These are phyloP conservation scores for Phytoseiulus persimilis DNA, from an alignment of 2,888 invertebrate genomes.

Conservation along the genomic window DNA sequence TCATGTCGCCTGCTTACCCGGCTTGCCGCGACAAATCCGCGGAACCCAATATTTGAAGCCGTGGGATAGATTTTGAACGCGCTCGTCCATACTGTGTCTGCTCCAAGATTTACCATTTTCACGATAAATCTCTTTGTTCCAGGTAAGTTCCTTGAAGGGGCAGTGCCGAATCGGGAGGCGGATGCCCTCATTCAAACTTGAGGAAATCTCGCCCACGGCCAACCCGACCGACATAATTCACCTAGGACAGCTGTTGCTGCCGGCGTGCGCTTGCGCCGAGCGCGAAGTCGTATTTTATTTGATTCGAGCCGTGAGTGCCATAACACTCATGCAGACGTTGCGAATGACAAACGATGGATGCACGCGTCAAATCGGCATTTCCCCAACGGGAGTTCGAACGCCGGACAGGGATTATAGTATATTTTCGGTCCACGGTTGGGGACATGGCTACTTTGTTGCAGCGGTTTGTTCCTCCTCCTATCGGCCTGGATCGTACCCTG, in stretches of 20 bases:
- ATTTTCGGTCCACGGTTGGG: neutral
- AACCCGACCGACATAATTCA: neutral
- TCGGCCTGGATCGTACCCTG: neutral
- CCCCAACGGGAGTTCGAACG: neutral
- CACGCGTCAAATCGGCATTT: neutral
- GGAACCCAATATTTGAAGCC: neutral
- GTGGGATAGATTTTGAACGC: neutral
- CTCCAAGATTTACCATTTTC: neutral
- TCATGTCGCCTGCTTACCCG: neutral
- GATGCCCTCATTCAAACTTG: neutral
- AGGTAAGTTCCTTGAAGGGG: neutral
- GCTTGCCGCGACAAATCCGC: neutral
- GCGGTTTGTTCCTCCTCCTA: neutral
- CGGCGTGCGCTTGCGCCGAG: neutral
- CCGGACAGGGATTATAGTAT: neutral
- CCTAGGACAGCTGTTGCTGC: neutral
- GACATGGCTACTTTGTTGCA: neutral
- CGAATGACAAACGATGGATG: neutral
- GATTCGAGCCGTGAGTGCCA: neutral
- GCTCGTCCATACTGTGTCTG: neutral
- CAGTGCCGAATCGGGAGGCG: neutral
- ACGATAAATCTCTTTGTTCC: neutral
- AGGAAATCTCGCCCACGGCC: neutral
- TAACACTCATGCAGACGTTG: neutral
- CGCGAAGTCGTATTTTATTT: neutral